Percentiles rank a stretch among this genome's conserved stretches.
Evolutionary conservation across 2,113 vertebrate species (phyloP).

Genomic region (Salvelinus namaycush): DNA sequence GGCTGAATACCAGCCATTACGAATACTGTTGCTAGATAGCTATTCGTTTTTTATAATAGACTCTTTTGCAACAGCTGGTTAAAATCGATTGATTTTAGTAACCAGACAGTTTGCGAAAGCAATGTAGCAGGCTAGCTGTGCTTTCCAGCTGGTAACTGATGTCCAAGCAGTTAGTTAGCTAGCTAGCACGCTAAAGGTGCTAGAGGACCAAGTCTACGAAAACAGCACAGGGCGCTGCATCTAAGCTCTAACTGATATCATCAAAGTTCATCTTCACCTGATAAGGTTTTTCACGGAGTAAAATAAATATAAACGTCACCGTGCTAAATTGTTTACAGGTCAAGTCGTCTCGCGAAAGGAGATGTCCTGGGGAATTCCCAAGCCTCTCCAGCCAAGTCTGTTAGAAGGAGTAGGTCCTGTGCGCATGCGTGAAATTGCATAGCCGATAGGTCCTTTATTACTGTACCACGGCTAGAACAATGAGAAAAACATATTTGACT

Average conservation of each 20-base stretch:
- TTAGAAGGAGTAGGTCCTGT: background rate
- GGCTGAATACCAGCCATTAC: constrained; percentile 44
- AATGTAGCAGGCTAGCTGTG: background rate
- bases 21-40: background rate
- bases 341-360: constrained; percentile 33
- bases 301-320: background rate
- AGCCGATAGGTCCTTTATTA: background rate
- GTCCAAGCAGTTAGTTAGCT: too few species aligned
- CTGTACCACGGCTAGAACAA: too few species aligned
- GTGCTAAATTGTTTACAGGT: constrained; percentile 39
- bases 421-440: constrained; percentile 29
- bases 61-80: too few species aligned
- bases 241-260: too few species aligned
- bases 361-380: constrained; percentile 63
- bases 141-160: background rate
- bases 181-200: too few species aligned
- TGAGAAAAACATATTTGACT: too few species aligned
- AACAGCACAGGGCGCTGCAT: too few species aligned
- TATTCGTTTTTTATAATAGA: background rate
- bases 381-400: constrained; percentile 26
- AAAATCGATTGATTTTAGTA: too few species aligned
- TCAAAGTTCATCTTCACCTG: constrained; percentile 5
- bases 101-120: background rate
- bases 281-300: background rate
- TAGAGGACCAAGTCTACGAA: too few species aligned